Evolutionary conservation across 2,113 vertebrate genomes (phyloP), one percentile per base, ranked within the genome.

Genomic region (Geococcyx californianus): DNA sequence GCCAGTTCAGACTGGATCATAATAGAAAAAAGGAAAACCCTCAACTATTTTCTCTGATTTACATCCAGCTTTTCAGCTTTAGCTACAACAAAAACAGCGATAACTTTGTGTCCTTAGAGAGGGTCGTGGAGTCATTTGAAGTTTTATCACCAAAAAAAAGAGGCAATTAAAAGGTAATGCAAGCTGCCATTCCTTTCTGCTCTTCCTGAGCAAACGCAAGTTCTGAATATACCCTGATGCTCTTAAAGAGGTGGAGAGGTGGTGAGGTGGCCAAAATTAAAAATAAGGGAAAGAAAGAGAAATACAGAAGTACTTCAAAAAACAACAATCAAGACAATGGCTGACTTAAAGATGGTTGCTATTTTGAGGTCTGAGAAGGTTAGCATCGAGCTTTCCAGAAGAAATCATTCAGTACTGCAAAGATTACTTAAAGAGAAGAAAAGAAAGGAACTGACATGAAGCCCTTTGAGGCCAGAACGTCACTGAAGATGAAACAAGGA

Each of bases 1-100:
- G 51, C 88, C 60, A 90, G 86, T 90, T 84, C 72, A 93, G 93
- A 81, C 72, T 88, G 79, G 63, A 95, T n/a, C 8, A 12, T 62
- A 58, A 59, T 40, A 73, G 40, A 7, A 52, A 83, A 59, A 16
- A 0, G 3, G n/a, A 26, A 88, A 76, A n/a, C 14, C 44, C 54
- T 67, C 66, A 90, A 74, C 19, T 56, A 36, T 86, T 64, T 88
- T 34, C 42, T 88, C 66, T 93, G 88, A 89, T 62, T 91, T 58
- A 64, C 23, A 6, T 52, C 85, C 80, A 90, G 14, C 26, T 84
- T 58, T 29, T 76, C 75, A 70, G 55, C 66, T 85, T 90, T 34
- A 81, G 49, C 60, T 91, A 1, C 28, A 33, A 73, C 23, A 64
- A 60, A 58, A 75, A 31, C 5, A 52, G 36, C 19, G 20, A 52